Conservation (phyloP, 2,888 invertebrate genomes). For the Sussaba pulchella region DNA sequence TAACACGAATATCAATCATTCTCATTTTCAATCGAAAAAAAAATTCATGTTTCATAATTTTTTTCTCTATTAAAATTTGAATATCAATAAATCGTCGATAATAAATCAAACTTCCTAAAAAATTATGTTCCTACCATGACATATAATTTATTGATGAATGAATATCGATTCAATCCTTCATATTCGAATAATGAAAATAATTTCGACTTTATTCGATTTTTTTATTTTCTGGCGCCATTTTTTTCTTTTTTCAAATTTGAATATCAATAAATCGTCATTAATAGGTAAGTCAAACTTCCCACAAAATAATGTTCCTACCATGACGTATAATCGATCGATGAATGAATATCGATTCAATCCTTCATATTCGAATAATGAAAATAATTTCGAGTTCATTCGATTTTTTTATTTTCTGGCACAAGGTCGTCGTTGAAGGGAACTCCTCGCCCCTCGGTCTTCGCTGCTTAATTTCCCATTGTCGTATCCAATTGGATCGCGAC, state of each 20-base stretch:
- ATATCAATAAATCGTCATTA: neutral
- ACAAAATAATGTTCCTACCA: too few relatives aligned
- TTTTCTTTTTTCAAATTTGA: neutral
- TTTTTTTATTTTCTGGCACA: constrained; percentile 11
- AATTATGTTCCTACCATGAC: too few relatives aligned
- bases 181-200: neutral
- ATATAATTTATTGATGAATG: neutral
- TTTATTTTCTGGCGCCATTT: neutral
- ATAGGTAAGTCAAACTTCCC: too few relatives aligned
- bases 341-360: neutral
- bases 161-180: neutral
- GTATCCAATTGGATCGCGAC: constrained; percentile 32
- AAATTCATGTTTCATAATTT: too few relatives aligned
- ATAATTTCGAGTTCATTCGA: neutral
- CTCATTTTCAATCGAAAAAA: too few relatives aligned
- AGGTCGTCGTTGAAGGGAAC: neutral
- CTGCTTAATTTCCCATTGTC: constrained; percentile 32
- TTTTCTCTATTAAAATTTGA: neutral
- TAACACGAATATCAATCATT: too few relatives aligned
- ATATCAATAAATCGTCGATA: neutral
- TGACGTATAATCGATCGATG: neutral
- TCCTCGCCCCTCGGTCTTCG: neutral
- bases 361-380: neutral
- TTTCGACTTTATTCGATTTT: neutral
- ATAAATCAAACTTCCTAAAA: too few relatives aligned